A percentile compares a stretch with the other conserved stretches of the same genome.
These are phyloP conservation scores for Caerostris darwini DNA, from an alignment of 1,140 invertebrate species.

Conservation along the genomic window DNA sequence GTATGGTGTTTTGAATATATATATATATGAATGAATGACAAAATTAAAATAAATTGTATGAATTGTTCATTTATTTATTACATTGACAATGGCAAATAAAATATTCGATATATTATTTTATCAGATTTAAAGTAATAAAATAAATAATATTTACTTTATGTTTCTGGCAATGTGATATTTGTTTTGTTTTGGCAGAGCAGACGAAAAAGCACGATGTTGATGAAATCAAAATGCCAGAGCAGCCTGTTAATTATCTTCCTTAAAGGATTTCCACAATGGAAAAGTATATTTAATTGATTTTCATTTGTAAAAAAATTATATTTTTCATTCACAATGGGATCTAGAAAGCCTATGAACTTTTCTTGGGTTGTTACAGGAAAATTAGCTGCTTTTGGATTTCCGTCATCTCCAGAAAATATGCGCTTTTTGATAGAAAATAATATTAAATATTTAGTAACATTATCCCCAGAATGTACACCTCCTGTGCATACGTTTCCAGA, in stretches of 20 bases:
- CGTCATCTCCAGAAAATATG: slow-evolving; percentile 84
- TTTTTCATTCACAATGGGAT: neutral
- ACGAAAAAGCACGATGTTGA: neutral
- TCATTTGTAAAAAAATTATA: neutral
- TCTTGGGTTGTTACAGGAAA: slow-evolving; percentile 77
- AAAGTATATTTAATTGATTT: neutral
- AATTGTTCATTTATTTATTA: too few relatives aligned
- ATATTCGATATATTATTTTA: too few relatives aligned
- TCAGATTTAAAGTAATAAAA: too few relatives aligned
- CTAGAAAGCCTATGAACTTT: slow-evolving; percentile 69
- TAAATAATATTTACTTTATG: neutral
- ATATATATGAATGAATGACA: neutral
- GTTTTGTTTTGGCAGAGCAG: neutral
- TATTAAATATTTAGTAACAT: slow-evolving; percentile 84
- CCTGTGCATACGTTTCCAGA: slow-evolving; percentile 82
- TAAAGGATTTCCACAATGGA: too few relatives aligned
- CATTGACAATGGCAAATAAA: too few relatives aligned
- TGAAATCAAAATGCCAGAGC: too few relatives aligned
- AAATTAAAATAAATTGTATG: too few relatives aligned
- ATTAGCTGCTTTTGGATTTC: slow-evolving; percentile 87
- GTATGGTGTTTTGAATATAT: neutral
- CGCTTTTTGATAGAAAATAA: slow-evolving; percentile 85
- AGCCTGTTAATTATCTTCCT: too few relatives aligned
- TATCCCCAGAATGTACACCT: slow-evolving; percentile 86
- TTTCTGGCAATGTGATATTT: neutral